phyloP scores from a whole-genome alignment of 2,113 vertebrate species.

The Cryptomyrus ogoouensis region DNA sequence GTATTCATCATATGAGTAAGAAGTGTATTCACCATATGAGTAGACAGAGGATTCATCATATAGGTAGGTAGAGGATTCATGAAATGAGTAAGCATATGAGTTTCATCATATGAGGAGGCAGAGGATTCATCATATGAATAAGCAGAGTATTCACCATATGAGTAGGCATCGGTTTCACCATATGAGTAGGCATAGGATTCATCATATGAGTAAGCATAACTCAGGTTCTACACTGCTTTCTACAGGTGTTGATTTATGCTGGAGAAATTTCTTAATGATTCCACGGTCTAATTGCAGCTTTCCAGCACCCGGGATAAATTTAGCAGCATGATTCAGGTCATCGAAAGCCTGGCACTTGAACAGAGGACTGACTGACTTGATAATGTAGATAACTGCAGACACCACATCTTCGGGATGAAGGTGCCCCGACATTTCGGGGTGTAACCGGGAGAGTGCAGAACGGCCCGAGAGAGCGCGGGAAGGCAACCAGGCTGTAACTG shows the following conservation, averaged over 20 bases:
- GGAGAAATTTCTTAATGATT: not conserved
- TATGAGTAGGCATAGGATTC: not conserved
- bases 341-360: not conserved
- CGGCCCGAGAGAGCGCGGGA: not conserved
- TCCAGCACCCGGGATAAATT: not conserved
- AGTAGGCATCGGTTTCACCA: not conserved
- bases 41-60: not conserved
- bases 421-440: not conserved
- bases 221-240: not conserved
- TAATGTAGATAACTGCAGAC: not conserved
- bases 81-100: not conserved
- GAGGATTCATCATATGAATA: not conserved
- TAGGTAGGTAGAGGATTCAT: not conserved
- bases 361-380: not conserved
- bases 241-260: not conserved
- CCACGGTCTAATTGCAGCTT: not conserved
- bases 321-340: not conserved
- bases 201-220: not conserved
- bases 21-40: not conserved
- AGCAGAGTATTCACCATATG: not conserved
- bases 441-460: not conserved
- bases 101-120: not conserved
- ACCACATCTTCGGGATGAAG: not conserved
- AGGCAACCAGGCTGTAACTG: not conserved
- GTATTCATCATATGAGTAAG: not conserved